Evolutionary conservation across 2,113 vertebrate genomes (phyloP), one percentile per base, ranked within the genome.

Genomic region (Chamaea fasciata): DNA sequence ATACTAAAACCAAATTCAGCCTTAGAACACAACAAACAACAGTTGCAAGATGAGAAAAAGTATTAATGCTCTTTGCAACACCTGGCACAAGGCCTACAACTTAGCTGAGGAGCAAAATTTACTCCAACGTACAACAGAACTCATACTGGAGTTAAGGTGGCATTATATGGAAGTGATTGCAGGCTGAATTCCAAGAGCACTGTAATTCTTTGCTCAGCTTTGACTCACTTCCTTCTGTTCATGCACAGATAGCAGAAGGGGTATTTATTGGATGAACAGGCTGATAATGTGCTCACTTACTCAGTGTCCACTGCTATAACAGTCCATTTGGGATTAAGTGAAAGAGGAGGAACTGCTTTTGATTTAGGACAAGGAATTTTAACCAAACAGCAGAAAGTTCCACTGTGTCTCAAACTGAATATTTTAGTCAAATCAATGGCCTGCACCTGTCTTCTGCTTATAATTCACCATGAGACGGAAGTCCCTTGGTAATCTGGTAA

Each of bases 371-470:
- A 70, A 69, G 55, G 78, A 95, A 91, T 94, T 94, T 91, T 80
- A 85, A 92, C 90, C 74, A 82, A 89, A 89, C 37, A 80, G 84
- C 67, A 83, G 57, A 84, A 94, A 92, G 62, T 94, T 96, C 53
- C 63, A 83, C 46, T 47, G 37, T 71, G 81, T 73, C 62, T 95
- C 81, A 87, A 85, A 85, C 41, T 18, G 65, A 71, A 42, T 95
- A 73, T 89, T 94, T 94, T 82, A 91, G 77, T 68, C 91, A 94
- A 96, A 89, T 92, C 89, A 64, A 53, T 91, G 81, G 81, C 53
- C 57, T 75, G 52, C 41, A 78, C 87, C 83, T 82, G 57, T 73
- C 65, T 92, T 91, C 83, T 94, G 74, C 67, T 84, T 92, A 31
- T 75, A 92, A 94, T 92, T 95, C 89, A 96, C 74, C 57, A 49